phyloP scores from a whole-genome alignment of 2,888 invertebrate species.

The Ochropleura plecta region DNA sequence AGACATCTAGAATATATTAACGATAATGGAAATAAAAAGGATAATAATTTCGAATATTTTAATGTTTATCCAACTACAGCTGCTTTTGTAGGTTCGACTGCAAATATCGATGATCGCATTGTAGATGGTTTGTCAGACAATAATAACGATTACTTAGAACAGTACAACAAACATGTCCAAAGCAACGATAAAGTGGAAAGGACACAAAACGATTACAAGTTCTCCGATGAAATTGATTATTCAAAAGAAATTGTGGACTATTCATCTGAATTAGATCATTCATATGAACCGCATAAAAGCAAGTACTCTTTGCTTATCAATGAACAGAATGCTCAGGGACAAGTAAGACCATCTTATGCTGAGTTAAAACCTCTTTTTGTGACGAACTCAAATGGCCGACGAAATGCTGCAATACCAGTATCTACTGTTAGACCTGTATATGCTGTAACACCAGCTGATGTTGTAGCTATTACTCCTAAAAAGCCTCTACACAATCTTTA shows the following conservation, averaged over 20 bases:
- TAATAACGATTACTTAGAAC: conserved; percentile 54
- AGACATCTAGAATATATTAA: conserved; percentile 21
- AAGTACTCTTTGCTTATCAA: conserved; percentile 72
- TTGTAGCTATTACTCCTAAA: conserved; percentile 76
- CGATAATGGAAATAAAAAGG: conserved; percentile 24
- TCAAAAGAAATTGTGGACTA: conserved; percentile 84
- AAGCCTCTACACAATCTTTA: conserved; percentile 73
- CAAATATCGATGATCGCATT: conserved; percentile 39
- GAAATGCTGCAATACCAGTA: conserved; percentile 64
- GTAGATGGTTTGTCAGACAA: conserved; percentile 54
- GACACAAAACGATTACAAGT: conserved; percentile 69
- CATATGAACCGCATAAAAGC: conserved; percentile 77
- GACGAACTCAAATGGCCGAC: conserved; percentile 67
- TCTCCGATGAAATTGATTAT: conserved; percentile 68
- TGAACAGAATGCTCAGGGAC: conserved; percentile 55
- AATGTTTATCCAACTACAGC: conserved; percentile 30
- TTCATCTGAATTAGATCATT: conserved; percentile 75
- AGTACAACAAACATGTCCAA: conserved; percentile 35
- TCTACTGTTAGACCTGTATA: conserved; percentile 72
- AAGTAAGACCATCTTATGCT: conserved; percentile 73
- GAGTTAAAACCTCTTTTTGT: conserved; percentile 79
- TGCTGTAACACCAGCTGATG: conserved; percentile 73
- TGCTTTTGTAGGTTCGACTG: conserved; percentile 49
- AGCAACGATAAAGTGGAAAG: conserved; percentile 31
- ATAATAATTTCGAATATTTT: conserved; percentile 20